A percentile compares a stretch with the other conserved stretches of the same genome.
Conservation (phyloP, 2,797 vertebrate species). For the Sebastes alutus region DNA sequence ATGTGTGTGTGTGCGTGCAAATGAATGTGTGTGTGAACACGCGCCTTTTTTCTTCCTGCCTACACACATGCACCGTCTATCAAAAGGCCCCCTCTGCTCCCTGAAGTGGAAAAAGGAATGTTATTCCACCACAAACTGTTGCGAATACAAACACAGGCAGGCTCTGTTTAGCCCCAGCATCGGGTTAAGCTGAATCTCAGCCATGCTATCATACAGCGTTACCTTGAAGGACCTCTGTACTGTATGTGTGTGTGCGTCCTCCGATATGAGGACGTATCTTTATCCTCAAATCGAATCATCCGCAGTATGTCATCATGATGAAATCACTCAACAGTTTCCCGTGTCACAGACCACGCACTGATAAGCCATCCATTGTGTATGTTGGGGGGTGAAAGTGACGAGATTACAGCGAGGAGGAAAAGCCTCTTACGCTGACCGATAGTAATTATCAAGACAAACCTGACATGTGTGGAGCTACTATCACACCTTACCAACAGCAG, state of each 20-base stretch:
- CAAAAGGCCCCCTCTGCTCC: conserved; percentile 47
- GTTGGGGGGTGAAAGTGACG: conserved; percentile 11
- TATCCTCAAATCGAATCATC: conserved; percentile 2
- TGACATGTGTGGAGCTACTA: neutral
- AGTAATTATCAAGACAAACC: conserved; percentile 21
- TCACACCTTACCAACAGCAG: neutral
- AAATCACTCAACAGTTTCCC: conserved; percentile 11
- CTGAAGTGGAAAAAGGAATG: conserved; percentile 51
- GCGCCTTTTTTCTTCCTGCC: conserved; percentile 3
- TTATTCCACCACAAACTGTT: conserved; percentile 43
- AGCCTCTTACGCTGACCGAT: neutral
- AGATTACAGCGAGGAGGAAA: conserved; percentile 15
- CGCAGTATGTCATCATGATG: neutral
- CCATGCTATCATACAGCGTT: conserved; percentile 7
- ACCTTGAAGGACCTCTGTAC: conserved; percentile 18
- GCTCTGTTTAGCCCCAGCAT: conserved; percentile 13
- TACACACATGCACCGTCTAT: conserved; percentile 46
- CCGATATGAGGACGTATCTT: neutral
- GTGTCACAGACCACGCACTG: conserved; percentile 27
- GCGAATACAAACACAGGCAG: conserved; percentile 43
- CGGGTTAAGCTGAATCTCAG: conserved; percentile 22
- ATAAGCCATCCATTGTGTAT: conserved; percentile 1
- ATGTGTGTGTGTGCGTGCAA: neutral
- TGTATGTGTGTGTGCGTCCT: neutral
- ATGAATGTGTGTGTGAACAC: neutral